Base-by-base conservation (phyloP, 1,140 invertebrate genomes). In the Cyclina sinensis region DNA sequence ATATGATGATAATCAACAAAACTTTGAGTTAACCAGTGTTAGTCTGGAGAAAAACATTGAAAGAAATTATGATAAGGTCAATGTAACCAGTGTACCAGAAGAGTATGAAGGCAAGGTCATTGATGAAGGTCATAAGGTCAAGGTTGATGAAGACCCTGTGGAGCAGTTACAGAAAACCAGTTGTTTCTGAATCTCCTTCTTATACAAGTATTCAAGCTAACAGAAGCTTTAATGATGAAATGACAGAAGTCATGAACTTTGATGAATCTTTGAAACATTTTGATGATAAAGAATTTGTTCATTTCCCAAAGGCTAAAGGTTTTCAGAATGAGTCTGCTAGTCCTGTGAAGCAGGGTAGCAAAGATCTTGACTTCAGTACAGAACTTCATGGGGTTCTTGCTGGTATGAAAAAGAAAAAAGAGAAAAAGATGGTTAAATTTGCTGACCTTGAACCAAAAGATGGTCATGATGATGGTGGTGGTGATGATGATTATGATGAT, bases 371-470 rank as follows among this genome's bases (percentile, higher is more conserved):
- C 48, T 51, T 78, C 46, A 54, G 48, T 5, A 54, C 43, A 16
- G 74, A 78, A 14, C 48, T 78, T 14, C 74, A 78, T 51, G 74
- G 74, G 18, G 74, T 48, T 14, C 27, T 54, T 54, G 74, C 48
- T 35, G 74, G 74, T n/a, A 24, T 78, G 11, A 78, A 27, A 39
- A 80, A 35, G 51, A 87, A 79, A 21, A 86, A 87, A 21, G 84
- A 54, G 59, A 87, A 80, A 65, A 80, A 79, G 27, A 27, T 21
- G 51, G 85, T 87, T 1, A 87, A 87, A 65, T 87, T 87, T 80
- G 85, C 85, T 62, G 85, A 86, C 59, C n/a, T 84, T 7, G 39
- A 48, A 16, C 18, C 27, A 35, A 65, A 84, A n/a, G 46, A 78
- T 21, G 32, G 12, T 48, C 39, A 81, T 62, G 57, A 81, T 81